These are phyloP conservation scores for Polyergus mexicanus DNA, from an alignment of 1,140 invertebrate species.

Conservation along the genomic window DNA sequence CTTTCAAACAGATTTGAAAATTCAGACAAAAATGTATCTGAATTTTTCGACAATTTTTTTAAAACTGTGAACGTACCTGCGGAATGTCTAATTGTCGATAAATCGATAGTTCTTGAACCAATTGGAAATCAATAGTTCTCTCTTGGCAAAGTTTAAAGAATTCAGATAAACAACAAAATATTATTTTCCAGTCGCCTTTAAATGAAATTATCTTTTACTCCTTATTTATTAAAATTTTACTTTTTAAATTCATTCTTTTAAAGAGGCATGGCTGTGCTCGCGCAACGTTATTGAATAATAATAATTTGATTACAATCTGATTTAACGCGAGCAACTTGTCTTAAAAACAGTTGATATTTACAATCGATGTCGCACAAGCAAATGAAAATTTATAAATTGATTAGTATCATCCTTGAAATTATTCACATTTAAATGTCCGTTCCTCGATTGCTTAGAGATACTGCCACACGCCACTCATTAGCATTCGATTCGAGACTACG, in stretches of 20 bases:
- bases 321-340: not conserved
- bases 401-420: not conserved
- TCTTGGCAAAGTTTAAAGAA: not conserved
- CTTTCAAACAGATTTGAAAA: no score
- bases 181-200: not conserved
- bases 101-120: not conserved
- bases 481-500: conserved; percentile 55
- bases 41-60: no score
- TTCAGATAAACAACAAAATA: not conserved
- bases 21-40: no score
- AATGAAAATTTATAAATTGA: not conserved
- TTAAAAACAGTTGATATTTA: not conserved
- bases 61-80: no score
- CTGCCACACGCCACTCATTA: conserved; percentile 41
- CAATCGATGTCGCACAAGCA: no score
- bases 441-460: conserved; percentile 22
- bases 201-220: not conserved
- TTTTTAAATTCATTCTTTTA: not conserved
- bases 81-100: not conserved
- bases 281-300: not conserved
- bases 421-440: not conserved
- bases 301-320: not conserved
- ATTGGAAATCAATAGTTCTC: not conserved
- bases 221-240: not conserved
- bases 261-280: not conserved